These are phyloP conservation scores for Amphiprion clarkii DNA, from an alignment of 2,797 vertebrate genomes.

Conservation along the genomic window DNA sequence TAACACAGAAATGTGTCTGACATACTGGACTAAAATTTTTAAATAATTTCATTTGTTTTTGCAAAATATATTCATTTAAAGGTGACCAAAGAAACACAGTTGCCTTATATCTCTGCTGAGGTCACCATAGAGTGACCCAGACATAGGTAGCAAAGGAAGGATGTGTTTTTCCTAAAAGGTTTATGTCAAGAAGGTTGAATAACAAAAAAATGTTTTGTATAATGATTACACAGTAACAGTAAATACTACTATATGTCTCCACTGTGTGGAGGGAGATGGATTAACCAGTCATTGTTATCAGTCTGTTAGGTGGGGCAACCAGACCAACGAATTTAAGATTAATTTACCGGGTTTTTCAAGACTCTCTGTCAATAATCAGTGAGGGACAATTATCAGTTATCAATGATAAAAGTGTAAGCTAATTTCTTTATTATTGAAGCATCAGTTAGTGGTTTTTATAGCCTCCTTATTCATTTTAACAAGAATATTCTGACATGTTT, in stretches of 20 bases:
- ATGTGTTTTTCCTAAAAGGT: neutral
- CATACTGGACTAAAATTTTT: neutral
- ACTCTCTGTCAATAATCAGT: neutral
- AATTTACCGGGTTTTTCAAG: conserved; percentile 33
- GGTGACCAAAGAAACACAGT: conserved; percentile 71
- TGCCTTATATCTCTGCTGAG: neutral
- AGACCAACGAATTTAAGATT: conserved; percentile 55
- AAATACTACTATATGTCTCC: neutral
- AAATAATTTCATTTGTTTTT: conserved; percentile 18
- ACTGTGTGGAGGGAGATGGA: conserved; percentile 35
- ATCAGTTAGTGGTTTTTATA: neutral
- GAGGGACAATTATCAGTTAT: neutral
- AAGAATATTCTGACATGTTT: neutral
- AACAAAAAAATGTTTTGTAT: neutral
- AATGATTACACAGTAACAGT: neutral
- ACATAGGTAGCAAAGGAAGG: neutral
- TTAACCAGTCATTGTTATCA: conserved; percentile 63
- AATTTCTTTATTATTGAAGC: neutral
- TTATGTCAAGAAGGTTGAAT: neutral
- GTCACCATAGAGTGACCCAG: neutral
- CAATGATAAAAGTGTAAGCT: neutral
- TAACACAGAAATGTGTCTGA: neutral
- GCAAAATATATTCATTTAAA: conserved; percentile 31
- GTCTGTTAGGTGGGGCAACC: conserved; percentile 3
- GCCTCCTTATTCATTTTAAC: neutral